These are phyloP conservation scores for Sterna hirundo DNA, from an alignment of 2,113 vertebrate genomes.

Conservation along the genomic window DNA sequence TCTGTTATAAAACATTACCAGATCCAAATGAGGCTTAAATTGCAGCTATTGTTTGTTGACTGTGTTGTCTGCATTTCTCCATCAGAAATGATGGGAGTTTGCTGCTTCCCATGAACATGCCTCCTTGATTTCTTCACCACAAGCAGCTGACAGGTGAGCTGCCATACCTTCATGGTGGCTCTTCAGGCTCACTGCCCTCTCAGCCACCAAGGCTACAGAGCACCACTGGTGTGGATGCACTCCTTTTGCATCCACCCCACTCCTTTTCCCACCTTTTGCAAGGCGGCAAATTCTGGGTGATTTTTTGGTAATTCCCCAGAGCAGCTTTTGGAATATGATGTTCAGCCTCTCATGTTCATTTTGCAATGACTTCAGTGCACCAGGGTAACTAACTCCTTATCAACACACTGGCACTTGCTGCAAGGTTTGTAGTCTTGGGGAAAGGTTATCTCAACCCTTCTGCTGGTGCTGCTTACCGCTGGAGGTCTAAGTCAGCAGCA, in stretches of 20 bases:
- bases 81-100: not conserved
- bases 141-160: not conserved
- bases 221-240: not conserved
- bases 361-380: not conserved
- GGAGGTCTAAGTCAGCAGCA: not conserved
- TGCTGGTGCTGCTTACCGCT: not conserved
- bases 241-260: not conserved
- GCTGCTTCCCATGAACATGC: not conserved
- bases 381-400: not conserved
- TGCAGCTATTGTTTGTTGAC: not conserved
- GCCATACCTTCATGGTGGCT: not conserved
- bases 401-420: not conserved
- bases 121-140: not conserved
- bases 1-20: not conserved
- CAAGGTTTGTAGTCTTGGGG: not conserved
- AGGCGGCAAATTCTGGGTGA: not conserved
- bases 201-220: not conserved
- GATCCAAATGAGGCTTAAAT: not conserved
- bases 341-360: not conserved
- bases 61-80: not conserved
- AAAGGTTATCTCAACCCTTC: not conserved
- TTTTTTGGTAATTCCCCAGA: not conserved
- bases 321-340: not conserved
- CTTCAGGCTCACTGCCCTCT: not conserved
- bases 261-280: not conserved